Evolutionary conservation across 2,113 vertebrate genomes (phyloP), one percentile per base, ranked within the genome.

Genomic region (Anguilla rostrata): DNA sequence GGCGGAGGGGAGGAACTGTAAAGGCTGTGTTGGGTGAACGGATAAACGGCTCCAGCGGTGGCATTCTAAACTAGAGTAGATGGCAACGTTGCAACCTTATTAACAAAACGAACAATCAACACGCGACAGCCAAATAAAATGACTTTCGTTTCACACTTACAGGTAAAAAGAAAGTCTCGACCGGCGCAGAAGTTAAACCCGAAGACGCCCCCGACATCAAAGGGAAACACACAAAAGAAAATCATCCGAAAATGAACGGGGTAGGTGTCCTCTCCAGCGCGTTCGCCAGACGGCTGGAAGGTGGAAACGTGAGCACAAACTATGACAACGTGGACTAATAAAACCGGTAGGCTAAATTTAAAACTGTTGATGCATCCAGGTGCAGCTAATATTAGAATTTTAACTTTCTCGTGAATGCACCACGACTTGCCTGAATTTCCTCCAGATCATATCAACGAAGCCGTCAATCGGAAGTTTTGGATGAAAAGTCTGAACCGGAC

Each of bases 161-260:
- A 95, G 95, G 92, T 39, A 93, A 92, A 87, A 92, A 89, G 90
- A 84, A 79, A 80, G 88, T 57, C 18, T 91, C 78, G 84, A 95
- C 92, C 91, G 90, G 93, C 89, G 91, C 90, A 88, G 89, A 90
- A 83, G 92, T 91, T 90, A 94, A 92, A 84, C 86, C 87, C 60
- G 93, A 94, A 46, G 92, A 91, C 86, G 43, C 79, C 7, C 81
- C 26, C 34, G 89, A 91, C 85, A 82, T 86, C 5, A 87, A 87
- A 71, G 87, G 78, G 46, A 86, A 90, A 26, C 93, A 92, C 26
- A 93, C 92, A 57, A 96, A 96, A 88, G 95, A 96, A 89, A 96
- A 96, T 92, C 92, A 92, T 56, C 94, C 94, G 1, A 93, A 96
- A 92, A 96, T 96, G 96, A 95, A 96, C 94, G 96, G 97, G 96